These are phyloP conservation scores for Drosophila planitibia DNA, from an alignment of 2,888 invertebrate species.

Conservation along the genomic window DNA sequence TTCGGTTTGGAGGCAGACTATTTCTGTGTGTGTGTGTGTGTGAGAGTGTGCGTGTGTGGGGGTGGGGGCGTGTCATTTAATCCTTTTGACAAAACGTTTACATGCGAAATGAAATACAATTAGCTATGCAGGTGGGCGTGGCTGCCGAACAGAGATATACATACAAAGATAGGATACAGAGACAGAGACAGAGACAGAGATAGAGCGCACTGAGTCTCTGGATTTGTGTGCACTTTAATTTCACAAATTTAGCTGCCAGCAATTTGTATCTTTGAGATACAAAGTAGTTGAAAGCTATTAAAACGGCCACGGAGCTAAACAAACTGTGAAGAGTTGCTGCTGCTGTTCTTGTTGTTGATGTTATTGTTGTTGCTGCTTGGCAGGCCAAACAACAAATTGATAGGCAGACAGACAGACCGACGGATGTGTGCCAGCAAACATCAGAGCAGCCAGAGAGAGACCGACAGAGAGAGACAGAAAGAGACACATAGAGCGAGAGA, in stretches of 20 bases:
- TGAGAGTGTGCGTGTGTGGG: neutral
- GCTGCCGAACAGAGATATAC: conserved; percentile 12
- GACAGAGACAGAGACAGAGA: neutral
- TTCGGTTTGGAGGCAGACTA: conserved; percentile 14
- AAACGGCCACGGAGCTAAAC: conserved; percentile 74
- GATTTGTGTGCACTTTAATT: conserved; percentile 68
- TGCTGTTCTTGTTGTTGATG: conserved; percentile 22
- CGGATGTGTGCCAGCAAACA: conserved; percentile 78
- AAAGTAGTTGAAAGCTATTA: conserved; percentile 76
- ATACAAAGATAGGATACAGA: neutral
- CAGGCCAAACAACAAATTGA: conserved; percentile 78
- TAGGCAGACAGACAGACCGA: conserved; percentile 53
- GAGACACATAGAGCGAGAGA: neutral
- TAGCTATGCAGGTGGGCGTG: conserved; percentile 61
- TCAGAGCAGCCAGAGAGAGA: conserved; percentile 18
- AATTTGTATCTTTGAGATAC: conserved; percentile 76
- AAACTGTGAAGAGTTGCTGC: conserved; percentile 62
- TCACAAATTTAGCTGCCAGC: conserved; percentile 64
- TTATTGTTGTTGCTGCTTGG: conserved; percentile 30
- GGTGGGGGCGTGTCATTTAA: conserved; percentile 56
- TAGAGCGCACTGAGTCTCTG: conserved; percentile 15
- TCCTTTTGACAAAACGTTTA: conserved; percentile 81
- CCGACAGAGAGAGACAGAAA: neutral
- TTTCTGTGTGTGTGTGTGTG: neutral
- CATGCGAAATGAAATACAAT: conserved; percentile 69